These are phyloP conservation scores for Nomia melanderi DNA, from an alignment of 1,140 invertebrate genomes.

Conservation along the genomic window DNA sequence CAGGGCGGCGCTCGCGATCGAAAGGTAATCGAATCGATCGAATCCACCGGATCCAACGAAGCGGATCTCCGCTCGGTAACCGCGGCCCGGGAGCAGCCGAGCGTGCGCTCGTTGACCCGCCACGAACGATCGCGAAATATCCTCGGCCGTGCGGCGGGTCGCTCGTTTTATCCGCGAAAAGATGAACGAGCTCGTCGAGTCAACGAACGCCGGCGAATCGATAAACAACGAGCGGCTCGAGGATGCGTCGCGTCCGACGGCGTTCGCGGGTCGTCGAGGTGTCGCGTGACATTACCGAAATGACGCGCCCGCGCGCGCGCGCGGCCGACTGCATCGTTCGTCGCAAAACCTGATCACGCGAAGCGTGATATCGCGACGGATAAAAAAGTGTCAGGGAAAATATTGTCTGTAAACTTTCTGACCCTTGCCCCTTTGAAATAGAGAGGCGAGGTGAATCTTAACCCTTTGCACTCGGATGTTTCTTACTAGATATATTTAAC, in stretches of 20 bases:
- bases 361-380: conserved; percentile 59
- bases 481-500: too few relatives aligned
- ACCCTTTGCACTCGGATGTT: too few relatives aligned
- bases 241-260: conserved; percentile 35
- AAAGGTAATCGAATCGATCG: conserved; percentile 29
- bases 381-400: conserved; percentile 44
- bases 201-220: conserved; percentile 2
- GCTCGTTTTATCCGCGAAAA: too few relatives aligned
- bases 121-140: not conserved
- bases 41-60: conserved; percentile 64
- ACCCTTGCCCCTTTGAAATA: too few relatives aligned
- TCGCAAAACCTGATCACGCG: conserved; percentile 63
- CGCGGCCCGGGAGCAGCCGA: conserved; percentile 53
- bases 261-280: conserved; percentile 51
- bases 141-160: too few relatives aligned
- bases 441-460: too few relatives aligned
- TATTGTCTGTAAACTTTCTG: conserved; percentile 30
- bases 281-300: conserved; percentile 57
- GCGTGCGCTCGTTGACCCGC: conserved; percentile 50
- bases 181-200: not conserved
- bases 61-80: conserved; percentile 68
- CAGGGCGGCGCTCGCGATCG: not conserved
- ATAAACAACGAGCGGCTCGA: not conserved
- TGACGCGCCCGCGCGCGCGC: too few relatives aligned
- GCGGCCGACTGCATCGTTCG: conserved; percentile 16